These are phyloP conservation scores for Thymallus thymallus DNA, from an alignment of 2,113 vertebrate species.

Conservation along the genomic window DNA sequence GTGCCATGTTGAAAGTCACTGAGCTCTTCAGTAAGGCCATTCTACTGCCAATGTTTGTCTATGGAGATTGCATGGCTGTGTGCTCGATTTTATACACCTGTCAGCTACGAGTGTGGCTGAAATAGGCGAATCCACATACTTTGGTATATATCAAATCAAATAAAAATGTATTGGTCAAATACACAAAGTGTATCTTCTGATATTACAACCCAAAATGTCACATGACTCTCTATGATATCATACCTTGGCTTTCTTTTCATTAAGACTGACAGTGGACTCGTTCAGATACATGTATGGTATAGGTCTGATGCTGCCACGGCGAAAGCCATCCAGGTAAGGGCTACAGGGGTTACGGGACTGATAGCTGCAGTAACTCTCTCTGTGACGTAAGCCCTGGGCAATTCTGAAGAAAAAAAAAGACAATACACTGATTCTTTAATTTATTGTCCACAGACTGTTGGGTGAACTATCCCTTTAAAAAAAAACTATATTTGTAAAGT, in stretches of 20 bases:
- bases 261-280: slow-evolving; percentile 64
- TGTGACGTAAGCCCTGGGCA: slow-evolving; percentile 33
- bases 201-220: not conserved
- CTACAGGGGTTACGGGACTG: slow-evolving; percentile 51
- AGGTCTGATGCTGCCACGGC: slow-evolving; percentile 32
- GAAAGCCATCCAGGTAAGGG: slow-evolving; percentile 47
- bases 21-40: too few relatives aligned
- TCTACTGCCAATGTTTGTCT: too few relatives aligned
- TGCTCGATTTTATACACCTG: too few relatives aligned
- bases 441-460: not conserved
- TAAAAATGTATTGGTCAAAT: too few relatives aligned
- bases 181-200: too few relatives aligned
- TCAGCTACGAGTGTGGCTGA: too few relatives aligned
- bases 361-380: slow-evolving; percentile 54
- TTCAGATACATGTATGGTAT: slow-evolving; percentile 32
- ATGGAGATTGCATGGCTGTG: too few relatives aligned
- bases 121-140: too few relatives aligned
- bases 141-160: too few relatives aligned
- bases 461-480: too few relatives aligned
- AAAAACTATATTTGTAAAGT: too few relatives aligned
- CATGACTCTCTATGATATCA: not conserved
- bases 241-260: slow-evolving; percentile 80
- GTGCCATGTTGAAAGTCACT: too few relatives aligned
- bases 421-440: not conserved
- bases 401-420: slow-evolving; percentile 33